Base-by-base conservation (phyloP, 1,140 invertebrate species). In the Potamilus streckersoni region DNA sequence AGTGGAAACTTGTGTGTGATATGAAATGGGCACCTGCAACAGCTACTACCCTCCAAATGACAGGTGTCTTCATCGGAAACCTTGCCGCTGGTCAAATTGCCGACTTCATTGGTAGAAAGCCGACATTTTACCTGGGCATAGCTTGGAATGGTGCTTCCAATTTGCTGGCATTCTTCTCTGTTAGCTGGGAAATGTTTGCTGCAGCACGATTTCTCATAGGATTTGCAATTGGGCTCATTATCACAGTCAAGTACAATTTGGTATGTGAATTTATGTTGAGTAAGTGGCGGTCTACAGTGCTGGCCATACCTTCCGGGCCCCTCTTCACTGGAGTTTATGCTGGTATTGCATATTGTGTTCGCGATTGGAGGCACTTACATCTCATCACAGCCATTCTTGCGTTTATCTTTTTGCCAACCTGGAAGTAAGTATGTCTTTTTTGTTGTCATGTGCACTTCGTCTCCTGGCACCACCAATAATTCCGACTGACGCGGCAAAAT, bases 1-100 rank as follows among this genome's bases (percentile, higher is more conserved):
- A 87, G 84, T 87, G 81, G 81, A 63, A 80, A n/a, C 79, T 87
- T 19, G 72, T 86, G 2, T 87, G 86, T 74, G 78, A 84, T 16
- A 64, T 79, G 19, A 69, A 71, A 1, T 85, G 79, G 73, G 65
- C 84, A 13, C 69, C 74, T 15, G 62, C 78, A 38, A 63, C 79
- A 0, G 80, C 86, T n/a, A 85, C 82, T 3, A 83, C 81, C 11
- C 74, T 88, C 8, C 85, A 86, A 66, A 87, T 88, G 85, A 80
- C 75, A 0, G 86, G 86, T 2, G 73, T 86, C 1, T 69, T 87
- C 13, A 20, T 85, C 17, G 84, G 85, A 15, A 75, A 83, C 15
- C 20, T 82, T 15, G 6, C 80, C 1, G 67, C 76, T 19, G 84
- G 83, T 5, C 83, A 86, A 56, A 15, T 83, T 0, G 82, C 80